Evolutionary conservation across 2,888 invertebrate genomes (phyloP).

Genomic region (Agonum fuliginosum): DNA sequence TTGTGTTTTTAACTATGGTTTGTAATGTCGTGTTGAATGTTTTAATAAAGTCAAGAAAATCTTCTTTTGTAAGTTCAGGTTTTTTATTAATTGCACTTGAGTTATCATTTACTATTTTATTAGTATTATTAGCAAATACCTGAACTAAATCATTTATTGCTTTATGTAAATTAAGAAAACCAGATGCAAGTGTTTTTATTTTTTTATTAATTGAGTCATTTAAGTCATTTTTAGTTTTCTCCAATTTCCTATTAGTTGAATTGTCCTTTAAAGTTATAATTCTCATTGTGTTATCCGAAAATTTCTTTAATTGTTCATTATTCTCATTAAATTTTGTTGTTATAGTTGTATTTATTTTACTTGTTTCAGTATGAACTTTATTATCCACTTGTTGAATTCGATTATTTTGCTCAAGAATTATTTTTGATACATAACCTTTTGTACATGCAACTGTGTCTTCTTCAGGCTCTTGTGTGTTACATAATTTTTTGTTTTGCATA

Average conservation of each 20-base stretch:
- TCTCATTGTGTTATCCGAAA: background rate
- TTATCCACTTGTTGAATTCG: background rate
- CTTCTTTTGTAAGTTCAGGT: background rate
- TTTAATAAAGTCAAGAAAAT: background rate
- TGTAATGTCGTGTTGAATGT: background rate
- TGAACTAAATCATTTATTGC: background rate
- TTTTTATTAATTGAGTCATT: background rate
- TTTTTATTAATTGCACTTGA: background rate
- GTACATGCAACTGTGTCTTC: constrained; percentile 1
- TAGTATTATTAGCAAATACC: background rate
- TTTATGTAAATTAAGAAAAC: background rate
- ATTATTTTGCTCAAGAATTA: background rate
- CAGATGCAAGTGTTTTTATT: background rate
- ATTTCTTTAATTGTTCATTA: background rate
- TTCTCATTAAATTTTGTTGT: background rate
- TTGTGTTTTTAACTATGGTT: background rate
- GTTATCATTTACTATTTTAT: background rate
- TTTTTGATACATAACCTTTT: background rate
- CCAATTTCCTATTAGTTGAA: background rate
- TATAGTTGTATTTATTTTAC: background rate
- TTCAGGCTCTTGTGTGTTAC: background rate
- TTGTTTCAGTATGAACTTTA: background rate
- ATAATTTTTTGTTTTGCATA: constrained; percentile 19
- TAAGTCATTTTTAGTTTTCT: background rate
- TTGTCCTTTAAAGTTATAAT: background rate